Evolutionary conservation across 2,888 invertebrate genomes (phyloP).

Genomic region (Catocala sponsa): DNA sequence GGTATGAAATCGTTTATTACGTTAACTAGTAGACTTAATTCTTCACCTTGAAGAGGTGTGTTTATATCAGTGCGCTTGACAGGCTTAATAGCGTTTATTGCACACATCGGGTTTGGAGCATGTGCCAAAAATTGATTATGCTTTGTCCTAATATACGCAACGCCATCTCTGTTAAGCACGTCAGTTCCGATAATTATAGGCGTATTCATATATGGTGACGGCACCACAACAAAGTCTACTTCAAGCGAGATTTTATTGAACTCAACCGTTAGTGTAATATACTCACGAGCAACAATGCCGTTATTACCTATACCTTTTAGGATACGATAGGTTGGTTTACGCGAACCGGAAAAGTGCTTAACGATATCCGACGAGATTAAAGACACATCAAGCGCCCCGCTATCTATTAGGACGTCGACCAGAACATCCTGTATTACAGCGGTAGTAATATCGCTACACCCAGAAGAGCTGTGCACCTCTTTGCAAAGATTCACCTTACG

Average conservation of each 20-base stretch:
- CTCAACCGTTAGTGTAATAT: slow-evolving; percentile 34
- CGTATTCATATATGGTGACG: slow-evolving; percentile 26
- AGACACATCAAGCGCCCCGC: slow-evolving; percentile 34
- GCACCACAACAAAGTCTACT: slow-evolving; percentile 40
- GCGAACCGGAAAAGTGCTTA: slow-evolving; percentile 31
- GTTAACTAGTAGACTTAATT: not conserved
- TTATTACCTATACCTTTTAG: slow-evolving; percentile 34
- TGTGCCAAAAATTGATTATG: too few species aligned
- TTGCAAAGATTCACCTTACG: slow-evolving; percentile 12
- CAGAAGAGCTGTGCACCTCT: not conserved
- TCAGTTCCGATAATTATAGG: slow-evolving; percentile 46
- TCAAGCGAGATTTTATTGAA: slow-evolving; percentile 38
- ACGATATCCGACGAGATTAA: slow-evolving; percentile 29
- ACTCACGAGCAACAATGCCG: slow-evolving; percentile 23
- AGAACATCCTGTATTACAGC: slow-evolving; percentile 30
- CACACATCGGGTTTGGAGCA: too few species aligned
- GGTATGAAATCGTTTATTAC: too few species aligned
- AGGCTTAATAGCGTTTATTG: too few species aligned
- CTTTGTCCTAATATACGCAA: not conserved
- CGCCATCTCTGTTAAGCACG: slow-evolving; percentile 8
- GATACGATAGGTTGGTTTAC: slow-evolving; percentile 24
- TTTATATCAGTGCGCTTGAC: too few species aligned
- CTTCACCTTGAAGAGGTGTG: slow-evolving; percentile 5
- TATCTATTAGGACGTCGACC: slow-evolving; percentile 43
- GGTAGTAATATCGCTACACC: slow-evolving; percentile 9